phyloP scores from a whole-genome alignment of 2,113 vertebrate species.

The Furnarius figulus region DNA sequence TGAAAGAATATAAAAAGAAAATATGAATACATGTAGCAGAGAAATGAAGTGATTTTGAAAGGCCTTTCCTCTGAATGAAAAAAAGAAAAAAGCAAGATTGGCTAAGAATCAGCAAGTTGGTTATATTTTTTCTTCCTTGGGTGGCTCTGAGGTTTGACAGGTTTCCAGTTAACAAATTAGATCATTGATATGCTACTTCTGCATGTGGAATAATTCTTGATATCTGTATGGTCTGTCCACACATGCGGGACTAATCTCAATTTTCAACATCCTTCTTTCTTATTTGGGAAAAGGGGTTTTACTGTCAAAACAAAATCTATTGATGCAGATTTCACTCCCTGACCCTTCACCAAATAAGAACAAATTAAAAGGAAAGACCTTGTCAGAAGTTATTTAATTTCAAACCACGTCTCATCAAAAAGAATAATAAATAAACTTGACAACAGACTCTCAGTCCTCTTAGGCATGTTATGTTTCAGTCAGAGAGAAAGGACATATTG shows the following conservation, averaged over 20 bases:
- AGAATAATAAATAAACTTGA: neutral
- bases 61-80: conserved; percentile 3
- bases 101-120: neutral
- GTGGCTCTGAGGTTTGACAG: conserved; percentile 36
- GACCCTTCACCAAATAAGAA: neutral
- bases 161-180: conserved; percentile 49
- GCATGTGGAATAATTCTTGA: neutral
- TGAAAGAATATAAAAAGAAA: conserved; percentile 25
- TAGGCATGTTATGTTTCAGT: neutral
- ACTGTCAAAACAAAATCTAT: neutral
- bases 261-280: conserved; percentile 2
- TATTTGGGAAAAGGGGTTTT: neutral
- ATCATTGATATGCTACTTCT: conserved; percentile 1
- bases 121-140: conserved; percentile 14
- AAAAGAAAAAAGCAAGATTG: conserved; percentile 13
- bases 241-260: neutral
- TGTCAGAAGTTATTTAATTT: neutral
- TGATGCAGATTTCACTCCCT: neutral
- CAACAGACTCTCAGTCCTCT: neutral
- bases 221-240: neutral
- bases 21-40: conserved; percentile 11
- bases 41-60: conserved; percentile 43
- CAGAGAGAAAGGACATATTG: neutral
- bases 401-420: neutral
- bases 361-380: neutral